phyloP scores from a whole-genome alignment of 2,113 vertebrate genomes.

The Lutjanus erythropterus region DNA sequence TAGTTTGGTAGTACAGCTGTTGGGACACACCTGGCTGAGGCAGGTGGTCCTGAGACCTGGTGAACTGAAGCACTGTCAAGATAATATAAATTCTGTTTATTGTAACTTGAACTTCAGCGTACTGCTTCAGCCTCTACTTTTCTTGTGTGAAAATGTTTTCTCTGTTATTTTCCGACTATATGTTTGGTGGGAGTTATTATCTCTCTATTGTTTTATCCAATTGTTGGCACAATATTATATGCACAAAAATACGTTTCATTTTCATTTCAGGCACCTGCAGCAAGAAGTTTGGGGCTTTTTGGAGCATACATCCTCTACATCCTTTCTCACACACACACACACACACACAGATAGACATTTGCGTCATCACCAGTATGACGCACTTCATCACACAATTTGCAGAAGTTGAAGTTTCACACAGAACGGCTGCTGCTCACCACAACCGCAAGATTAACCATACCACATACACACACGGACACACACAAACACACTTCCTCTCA shows the following conservation, averaged over 20 bases:
- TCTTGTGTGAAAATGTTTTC: no score
- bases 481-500: conserved; percentile 15
- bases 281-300: not conserved
- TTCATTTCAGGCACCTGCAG: not conserved
- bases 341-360: not conserved
- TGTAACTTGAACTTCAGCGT: no score
- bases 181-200: no score
- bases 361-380: conserved; percentile 5
- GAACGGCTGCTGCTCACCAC: conserved; percentile 25
- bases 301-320: not conserved
- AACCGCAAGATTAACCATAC: conserved; percentile 38
- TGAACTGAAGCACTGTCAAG: no score
- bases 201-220: no score
- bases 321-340: not conserved
- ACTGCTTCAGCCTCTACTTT: no score
- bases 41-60: no score
- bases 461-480: conserved; percentile 5
- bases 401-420: conserved; percentile 48
- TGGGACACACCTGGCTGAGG: no score
- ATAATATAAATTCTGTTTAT: not conserved
- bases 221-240: not conserved
- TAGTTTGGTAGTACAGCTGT: no score
- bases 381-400: conserved; percentile 15
- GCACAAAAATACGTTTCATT: not conserved
- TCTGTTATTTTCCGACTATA: not conserved